phyloP scores from a whole-genome alignment of 1,140 invertebrate species.

The Cotesia vestalis region DNA sequence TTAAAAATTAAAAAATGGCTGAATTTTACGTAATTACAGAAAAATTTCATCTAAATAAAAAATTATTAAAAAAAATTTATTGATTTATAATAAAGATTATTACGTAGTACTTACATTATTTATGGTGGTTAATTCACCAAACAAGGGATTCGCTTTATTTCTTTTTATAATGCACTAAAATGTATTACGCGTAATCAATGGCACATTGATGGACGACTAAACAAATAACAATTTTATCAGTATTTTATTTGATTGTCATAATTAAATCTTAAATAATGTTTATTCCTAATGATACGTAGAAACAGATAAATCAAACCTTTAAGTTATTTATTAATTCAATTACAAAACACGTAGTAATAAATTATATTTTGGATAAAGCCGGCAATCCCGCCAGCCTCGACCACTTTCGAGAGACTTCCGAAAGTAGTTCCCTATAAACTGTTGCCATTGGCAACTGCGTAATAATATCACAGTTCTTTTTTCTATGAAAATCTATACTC shows the following conservation, averaged over 20 bases:
- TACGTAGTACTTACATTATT: constrained; percentile 48
- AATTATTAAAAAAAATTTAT: constrained; percentile 10
- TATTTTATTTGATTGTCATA: background rate
- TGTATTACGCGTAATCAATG: constrained; percentile 40
- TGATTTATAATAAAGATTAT: constrained; percentile 16
- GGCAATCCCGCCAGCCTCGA: constrained; percentile 25
- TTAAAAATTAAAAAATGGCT: background rate
- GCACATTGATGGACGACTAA: constrained; percentile 20
- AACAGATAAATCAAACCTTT: constrained; percentile 4
- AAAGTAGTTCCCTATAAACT: constrained; percentile 54
- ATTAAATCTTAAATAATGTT: constrained; percentile 10
- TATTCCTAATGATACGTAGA: background rate
- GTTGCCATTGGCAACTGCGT: constrained; percentile 47
- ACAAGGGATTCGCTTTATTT: constrained; percentile 32
- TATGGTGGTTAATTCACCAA: constrained; percentile 28
- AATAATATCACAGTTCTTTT: constrained; percentile 36
- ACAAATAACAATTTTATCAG: background rate
- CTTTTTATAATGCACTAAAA: constrained; percentile 11
- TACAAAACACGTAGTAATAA: background rate
- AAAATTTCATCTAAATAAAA: background rate
- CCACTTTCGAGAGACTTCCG: constrained; percentile 42
- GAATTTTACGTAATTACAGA: background rate
- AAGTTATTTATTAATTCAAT: background rate
- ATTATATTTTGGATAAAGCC: constrained; percentile 34
- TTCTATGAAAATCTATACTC: constrained; percentile 13